Evolutionary conservation across 2,113 vertebrate genomes (phyloP), one percentile per base, ranked within the genome.

Genomic region (Pelobates fuscus): DNA sequence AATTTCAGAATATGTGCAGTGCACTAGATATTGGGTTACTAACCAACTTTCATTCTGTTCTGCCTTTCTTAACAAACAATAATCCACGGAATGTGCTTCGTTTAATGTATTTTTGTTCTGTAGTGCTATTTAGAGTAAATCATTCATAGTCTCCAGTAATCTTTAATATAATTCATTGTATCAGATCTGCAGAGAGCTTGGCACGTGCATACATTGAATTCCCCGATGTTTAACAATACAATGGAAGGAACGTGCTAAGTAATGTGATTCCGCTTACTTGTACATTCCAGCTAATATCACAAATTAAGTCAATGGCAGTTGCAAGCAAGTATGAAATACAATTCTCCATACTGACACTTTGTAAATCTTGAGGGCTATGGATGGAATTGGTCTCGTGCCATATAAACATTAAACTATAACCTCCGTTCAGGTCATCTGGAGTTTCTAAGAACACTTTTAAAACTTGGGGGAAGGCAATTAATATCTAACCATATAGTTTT

Each of bases 61-160:
- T 69, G 52, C 11, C 46, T 29, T 49, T 25, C 8, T 21, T 23
- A 37, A 14, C n/a, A 29, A 57, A 5, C n/a, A 37, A 18, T 49
- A 49, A 49, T 49, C 4, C 15, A 14, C 4, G 44, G 44, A 49
- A 57, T 52, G 43, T 14, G 12, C 44, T 67, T 32, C 26, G 24
- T 26, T 68, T 21, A 69, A 55, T 57, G 29, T 37, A 30, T 55
- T 20, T 29, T 54, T 29, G 25, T 57, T 55, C 49, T 18, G 49
- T 32, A 55, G 49, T 4, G 27, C 46, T 29, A 14, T 18, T 55
- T 20, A 55, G 44, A 49, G 44, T 14, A 49, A 49, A 49, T 49
- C 44, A 17, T 49, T 49, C 44, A 55, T 69, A 32, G 29, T 69
- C 67, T 55, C 49, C 43, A 57, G 67, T 55, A 69, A 69, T 37